A percentile compares a stretch with the other conserved stretches of the same genome.
phyloP scores from a whole-genome alignment of 2,113 vertebrate species.

The Heterotilapia buettikoferi region DNA sequence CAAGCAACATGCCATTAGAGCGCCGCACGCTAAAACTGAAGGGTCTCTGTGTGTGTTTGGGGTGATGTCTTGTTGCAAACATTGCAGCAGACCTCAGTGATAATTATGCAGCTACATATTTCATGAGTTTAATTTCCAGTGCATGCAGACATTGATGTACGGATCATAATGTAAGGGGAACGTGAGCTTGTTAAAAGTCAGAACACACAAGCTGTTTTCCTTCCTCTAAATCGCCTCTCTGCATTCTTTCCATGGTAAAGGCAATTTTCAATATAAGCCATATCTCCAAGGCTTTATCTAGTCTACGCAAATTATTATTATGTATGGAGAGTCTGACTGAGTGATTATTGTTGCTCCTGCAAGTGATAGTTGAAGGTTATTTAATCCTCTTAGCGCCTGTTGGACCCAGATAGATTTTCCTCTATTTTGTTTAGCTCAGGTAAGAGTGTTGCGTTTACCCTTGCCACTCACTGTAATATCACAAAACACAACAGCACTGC shows the following conservation, averaged over 20 bases:
- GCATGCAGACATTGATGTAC: background rate
- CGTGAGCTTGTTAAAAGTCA: background rate
- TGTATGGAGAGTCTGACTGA: constrained; percentile 9
- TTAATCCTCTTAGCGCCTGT: constrained; percentile 39
- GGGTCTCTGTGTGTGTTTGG: background rate
- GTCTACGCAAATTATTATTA: constrained; percentile 4
- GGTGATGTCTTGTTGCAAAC: background rate
- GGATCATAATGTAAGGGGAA: background rate
- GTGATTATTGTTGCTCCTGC: constrained; percentile 10
- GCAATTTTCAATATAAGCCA: background rate
- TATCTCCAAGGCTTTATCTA: constrained; percentile 13
- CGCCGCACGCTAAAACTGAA: background rate
- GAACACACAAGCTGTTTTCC: background rate
- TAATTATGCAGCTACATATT: background rate
- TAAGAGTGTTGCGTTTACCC: constrained; percentile 14
- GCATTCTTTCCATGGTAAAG: background rate
- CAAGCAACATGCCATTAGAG: background rate
- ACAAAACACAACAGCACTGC: background rate
- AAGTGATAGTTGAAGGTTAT: constrained; percentile 42
- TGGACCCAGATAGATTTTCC: constrained; percentile 1
- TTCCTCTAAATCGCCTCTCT: background rate
- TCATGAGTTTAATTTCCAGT: constrained; percentile 5
- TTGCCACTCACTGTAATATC: background rate
- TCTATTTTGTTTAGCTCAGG: constrained; percentile 18
- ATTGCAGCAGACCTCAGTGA: background rate